Evolutionary conservation across 1,140 invertebrate genomes (phyloP).

Genomic region (Streblospio benedicti): DNA sequence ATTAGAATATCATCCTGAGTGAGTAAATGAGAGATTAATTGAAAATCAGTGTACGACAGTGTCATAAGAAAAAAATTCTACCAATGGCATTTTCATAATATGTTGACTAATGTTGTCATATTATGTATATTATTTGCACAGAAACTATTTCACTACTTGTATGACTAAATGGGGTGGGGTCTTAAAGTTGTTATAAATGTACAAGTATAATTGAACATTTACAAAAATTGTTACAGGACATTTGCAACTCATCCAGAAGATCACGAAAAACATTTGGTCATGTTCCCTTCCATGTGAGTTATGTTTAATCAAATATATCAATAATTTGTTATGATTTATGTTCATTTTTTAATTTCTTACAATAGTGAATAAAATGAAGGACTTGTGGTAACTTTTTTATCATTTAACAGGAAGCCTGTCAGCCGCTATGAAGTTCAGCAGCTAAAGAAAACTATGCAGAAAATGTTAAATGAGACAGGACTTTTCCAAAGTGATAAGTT

Average conservation of each 20-base stretch:
- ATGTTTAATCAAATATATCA: background rate
- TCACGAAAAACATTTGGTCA: conserved; percentile 44
- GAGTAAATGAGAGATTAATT: conserved; percentile 17
- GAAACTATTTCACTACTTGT: too few relatives aligned
- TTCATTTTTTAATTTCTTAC: background rate
- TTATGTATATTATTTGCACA: too few relatives aligned
- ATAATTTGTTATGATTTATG: background rate
- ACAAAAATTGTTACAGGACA: conserved; percentile 31
- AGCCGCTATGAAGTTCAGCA: conserved; percentile 43
- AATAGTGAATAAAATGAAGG: background rate
- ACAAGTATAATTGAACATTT: background rate
- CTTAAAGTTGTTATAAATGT: too few relatives aligned
- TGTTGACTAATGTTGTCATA: too few relatives aligned
- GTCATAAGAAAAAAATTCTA: too few relatives aligned
- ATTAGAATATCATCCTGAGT: conserved; percentile 44
- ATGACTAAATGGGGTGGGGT: too few relatives aligned
- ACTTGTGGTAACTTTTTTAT: background rate
- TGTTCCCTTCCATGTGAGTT: conserved; percentile 47
- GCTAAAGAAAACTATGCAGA: conserved; percentile 38
- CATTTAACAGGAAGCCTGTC: conserved; percentile 36
- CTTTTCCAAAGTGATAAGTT: conserved; percentile 35
- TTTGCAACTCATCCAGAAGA: conserved; percentile 39
- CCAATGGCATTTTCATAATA: too few relatives aligned
- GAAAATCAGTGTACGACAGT: too few relatives aligned
- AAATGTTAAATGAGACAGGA: conserved; percentile 42